Evolutionary conservation across 1,140 invertebrate genomes (phyloP), one percentile per base, ranked within the genome.

Genomic region (Brachystomella parvula): DNA sequence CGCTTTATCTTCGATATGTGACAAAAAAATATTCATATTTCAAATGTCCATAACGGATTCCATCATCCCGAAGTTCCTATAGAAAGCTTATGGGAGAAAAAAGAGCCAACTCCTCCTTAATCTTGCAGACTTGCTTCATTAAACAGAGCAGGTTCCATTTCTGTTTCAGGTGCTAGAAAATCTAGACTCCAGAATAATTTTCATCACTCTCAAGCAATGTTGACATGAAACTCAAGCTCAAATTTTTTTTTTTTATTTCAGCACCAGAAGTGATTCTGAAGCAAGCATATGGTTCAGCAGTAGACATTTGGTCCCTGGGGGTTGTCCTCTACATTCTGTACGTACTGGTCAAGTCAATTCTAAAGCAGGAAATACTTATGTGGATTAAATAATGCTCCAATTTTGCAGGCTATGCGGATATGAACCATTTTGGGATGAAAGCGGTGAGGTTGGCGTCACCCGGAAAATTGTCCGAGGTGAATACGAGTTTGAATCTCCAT

Each of bases 241-340:
- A n/a, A n/a, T 35, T 44, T 35, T 63, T 71, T 9, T 44, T 58
- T 68, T 47, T 71, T 57, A 49, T 73, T 76, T 15, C 71, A 82
- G 81, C 82, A 39, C 82, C 82, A 19, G 82, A 83, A 76, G 78
- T 83, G 15, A 74, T 82, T 49, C 69, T 76, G 28, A 79, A 79
- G n/a, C 76, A 78, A 26, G 70, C 72, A n/a, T 79, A 82, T 66
- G 73, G 73, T 56, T 63, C 76, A 33, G 70, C 79, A 9, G 81
- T 82, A 31, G 82, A 83, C 65, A 76, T 83, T 72, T 83, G 82
- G 82, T 81, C 79, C 73, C 73, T 83, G 68, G 82, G 82, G 47
- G 79, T 81, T 31, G 79, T 82, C 35, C 72, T 78, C 3, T 82
- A 81, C 68, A 82, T 81, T 67, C 73, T 82, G 80, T 82, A 76